These are phyloP conservation scores for Zaprionus inermis DNA, from an alignment of 1,140 invertebrate genomes.

Conservation along the genomic window DNA sequence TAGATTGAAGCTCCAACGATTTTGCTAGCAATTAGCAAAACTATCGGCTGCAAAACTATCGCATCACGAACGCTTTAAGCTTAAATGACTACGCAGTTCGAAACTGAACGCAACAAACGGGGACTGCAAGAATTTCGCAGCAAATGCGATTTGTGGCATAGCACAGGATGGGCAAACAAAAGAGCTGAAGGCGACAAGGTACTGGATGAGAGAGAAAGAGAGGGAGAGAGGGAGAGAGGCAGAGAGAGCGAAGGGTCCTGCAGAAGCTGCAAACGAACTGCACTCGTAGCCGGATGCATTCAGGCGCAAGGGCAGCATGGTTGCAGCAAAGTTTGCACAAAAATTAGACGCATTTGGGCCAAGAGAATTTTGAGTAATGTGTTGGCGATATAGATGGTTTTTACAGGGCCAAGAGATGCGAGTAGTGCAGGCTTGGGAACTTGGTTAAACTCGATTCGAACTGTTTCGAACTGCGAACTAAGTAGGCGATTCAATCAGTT, in stretches of 20 bases:
- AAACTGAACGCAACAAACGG: neutral
- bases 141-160: constrained; percentile 4
- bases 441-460: neutral
- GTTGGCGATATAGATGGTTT: constrained; percentile 43
- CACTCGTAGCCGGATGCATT: constrained; percentile 11
- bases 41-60: neutral
- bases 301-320: constrained; percentile 17
- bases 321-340: constrained; percentile 47
- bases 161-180: neutral
- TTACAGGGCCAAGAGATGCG: constrained; percentile 21
- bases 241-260: neutral
- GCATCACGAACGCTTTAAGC: neutral
- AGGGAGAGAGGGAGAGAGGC: neutral
- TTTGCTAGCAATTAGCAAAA: neutral
- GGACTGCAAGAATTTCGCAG: neutral
- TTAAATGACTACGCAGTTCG: neutral
- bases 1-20: neutral
- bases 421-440: neutral
- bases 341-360: constrained; percentile 55
- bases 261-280: neutral
- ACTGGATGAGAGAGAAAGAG: neutral
- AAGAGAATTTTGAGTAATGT: constrained; percentile 44
- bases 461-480: neutral
- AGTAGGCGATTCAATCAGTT: constrained; percentile 52
- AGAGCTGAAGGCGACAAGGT: neutral